phyloP scores from a whole-genome alignment of 1,140 invertebrate species.

The Schlechtendalia chinensis region DNA sequence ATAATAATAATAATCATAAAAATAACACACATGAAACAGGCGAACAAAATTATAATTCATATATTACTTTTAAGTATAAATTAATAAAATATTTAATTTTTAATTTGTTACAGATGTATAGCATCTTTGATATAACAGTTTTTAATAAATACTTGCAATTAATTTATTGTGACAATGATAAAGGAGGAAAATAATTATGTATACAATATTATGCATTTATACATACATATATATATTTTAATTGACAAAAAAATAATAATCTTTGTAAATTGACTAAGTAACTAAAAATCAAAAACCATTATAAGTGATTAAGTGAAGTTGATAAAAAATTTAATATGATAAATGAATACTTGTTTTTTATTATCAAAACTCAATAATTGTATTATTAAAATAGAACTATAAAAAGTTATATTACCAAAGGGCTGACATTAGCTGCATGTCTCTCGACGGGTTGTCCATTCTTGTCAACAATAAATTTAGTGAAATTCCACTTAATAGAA shows the following conservation, averaged over 20 bases:
- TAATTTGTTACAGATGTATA: not conserved
- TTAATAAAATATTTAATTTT: not conserved
- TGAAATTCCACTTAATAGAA: slow-evolving; percentile 96
- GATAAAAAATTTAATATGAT: not conserved
- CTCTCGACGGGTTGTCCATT: slow-evolving; percentile 80
- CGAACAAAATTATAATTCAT: no score
- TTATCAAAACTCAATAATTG: not conserved
- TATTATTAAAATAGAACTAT: not conserved
- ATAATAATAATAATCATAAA: not conserved
- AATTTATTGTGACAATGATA: not conserved
- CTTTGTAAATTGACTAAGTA: not conserved
- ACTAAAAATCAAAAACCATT: not conserved
- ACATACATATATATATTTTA: no score
- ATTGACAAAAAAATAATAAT: not conserved
- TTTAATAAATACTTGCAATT: not conserved
- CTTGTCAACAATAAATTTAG: slow-evolving; percentile 89
- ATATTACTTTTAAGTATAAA: no score
- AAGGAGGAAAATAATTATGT: not conserved
- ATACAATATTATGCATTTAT: not conserved
- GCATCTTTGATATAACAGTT: not conserved
- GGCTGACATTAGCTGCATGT: slow-evolving; percentile 74
- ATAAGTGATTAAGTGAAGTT: not conserved
- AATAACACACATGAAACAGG: no score
- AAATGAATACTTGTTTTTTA: not conserved
- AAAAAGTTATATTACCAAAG: slow-evolving; percentile 56